Base-by-base conservation (phyloP, 2,888 invertebrate genomes). In the Andrena camellia region DNA sequence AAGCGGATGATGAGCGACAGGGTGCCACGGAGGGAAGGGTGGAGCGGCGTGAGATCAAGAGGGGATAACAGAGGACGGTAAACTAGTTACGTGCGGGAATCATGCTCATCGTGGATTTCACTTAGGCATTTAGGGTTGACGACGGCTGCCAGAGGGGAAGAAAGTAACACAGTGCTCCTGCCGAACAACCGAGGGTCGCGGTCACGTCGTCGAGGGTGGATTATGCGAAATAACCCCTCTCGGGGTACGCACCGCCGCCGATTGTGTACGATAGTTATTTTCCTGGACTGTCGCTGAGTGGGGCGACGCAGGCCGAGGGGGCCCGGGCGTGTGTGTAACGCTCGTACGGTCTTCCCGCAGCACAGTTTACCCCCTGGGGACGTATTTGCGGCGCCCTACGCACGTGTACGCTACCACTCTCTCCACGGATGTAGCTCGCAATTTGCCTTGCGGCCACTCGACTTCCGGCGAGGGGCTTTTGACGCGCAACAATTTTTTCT, bases 51-150 rank as follows among this genome's bases (percentile, higher is more conserved):
- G 76, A 74, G 82, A 81, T 76, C 71, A 72, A 76, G 76, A 76
- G 76, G 70, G 83, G 78, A 79, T 72, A 72, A 83, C 52, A 74
- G 81, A 72, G 68, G 76, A 84, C 92, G 92, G 92, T 93, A 92
- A 92, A 92, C 93, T 93, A 91, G 93, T 93, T 93, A 93, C 91
- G 91, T 87, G 90, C 85, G 88, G 89, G 91, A 91, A 92, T 92
- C 91, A 90, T 91, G 92, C 92, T 93, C 92, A 92, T 93, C 92
- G 90, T 89, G 90, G 90, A 91, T 90, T 91, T 91, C 91, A 92
- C 92, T 91, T 90, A 90, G 88, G 89, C 86, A 89, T 86, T 90
- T 90, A 89, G 90, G 89, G 87, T 78, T 57, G 74, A 33, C 54
- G 31, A 4, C 23, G 68, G 42, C 72, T 29, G 60, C 7, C 35